Base-by-base conservation (phyloP, 2,113 vertebrate species). In the Morone saxatilis region DNA sequence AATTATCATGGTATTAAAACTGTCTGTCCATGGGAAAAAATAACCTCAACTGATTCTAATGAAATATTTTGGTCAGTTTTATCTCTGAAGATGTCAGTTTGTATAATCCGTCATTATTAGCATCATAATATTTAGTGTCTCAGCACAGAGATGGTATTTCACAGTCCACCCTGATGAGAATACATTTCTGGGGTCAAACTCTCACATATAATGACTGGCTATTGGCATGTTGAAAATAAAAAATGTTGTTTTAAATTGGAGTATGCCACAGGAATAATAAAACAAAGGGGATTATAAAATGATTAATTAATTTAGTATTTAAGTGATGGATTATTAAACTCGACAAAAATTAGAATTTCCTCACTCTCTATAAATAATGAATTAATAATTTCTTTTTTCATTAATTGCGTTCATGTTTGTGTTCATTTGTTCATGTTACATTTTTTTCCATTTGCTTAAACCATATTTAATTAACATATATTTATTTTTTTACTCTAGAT, bases 41-140 rank as follows among this genome's bases (percentile, higher is more conserved):
- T 36, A 36, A 61, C 19, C 17, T 17, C 1, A 57, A 48, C 53
- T 54, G 56, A 45, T 54, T 31, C 36, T 40, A 59, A 65, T 45
- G n/a, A 47, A 5, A 78, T 45, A 60, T 40, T 25, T 50, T 45
- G 20, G 67, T 84, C 73, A 81, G 72, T 77, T 74, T 56, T 54
- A 40, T 19, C 19, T 6, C 22, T 41, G 2, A 59, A 5, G 4
- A 56, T 63, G 48, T 77, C 77, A 81, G 78, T 56, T 4, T 80
- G 40, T 11, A 50, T 1, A 20, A 41, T 54, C 4, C 50, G 62
- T 75, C 5, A 22, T 16, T 40, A 54, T 60, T 45, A n/a, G 5
- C 9, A 41, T 68, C 1, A 14, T 68, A 8, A 14, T 57, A 22
- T 48, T 62, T 67, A 72, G 72, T 59, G 36, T 73, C 38, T 43